Percentiles rank a stretch among this genome's conserved stretches.
Conservation (phyloP, 1,140 invertebrate genomes). For the Babylonia areolata region DNA sequence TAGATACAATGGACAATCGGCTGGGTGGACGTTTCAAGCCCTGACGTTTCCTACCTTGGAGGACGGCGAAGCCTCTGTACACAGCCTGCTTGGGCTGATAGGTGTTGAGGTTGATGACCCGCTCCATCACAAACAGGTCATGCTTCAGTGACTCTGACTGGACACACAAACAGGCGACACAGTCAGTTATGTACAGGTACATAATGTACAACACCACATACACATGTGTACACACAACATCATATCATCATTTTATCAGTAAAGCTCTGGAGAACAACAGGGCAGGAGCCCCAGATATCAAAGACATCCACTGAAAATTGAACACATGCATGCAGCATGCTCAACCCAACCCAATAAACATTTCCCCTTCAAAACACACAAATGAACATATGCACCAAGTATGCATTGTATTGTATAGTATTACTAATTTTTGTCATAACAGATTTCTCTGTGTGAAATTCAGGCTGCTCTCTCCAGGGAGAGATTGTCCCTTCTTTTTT, state of each 20-base stretch:
- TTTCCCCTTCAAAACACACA: not conserved
- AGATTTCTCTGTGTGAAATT: no score
- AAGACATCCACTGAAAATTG: not conserved
- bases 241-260: slow-evolving; percentile 51
- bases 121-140: slow-evolving; percentile 74
- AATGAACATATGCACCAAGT: not conserved
- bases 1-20: no score
- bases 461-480: no score
- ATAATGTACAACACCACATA: no score
- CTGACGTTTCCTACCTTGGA: slow-evolving; percentile 65
- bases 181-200: not conserved
- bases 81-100: slow-evolving; percentile 74
- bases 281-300: no score
- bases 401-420: no score
- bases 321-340: not conserved
- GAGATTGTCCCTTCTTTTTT: no score
- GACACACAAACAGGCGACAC: not conserved
- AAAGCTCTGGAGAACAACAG: slow-evolving; percentile 41
- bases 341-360: not conserved
- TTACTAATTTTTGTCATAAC: no score
- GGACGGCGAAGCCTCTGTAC: slow-evolving; percentile 67
- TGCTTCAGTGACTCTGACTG: slow-evolving; percentile 68
- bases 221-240: not conserved
- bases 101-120: slow-evolving; percentile 74
- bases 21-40: no score